Evolutionary conservation across 2,113 vertebrate species (phyloP), one percentile per base, ranked within the genome.

Genomic region (Puma concolor): DNA sequence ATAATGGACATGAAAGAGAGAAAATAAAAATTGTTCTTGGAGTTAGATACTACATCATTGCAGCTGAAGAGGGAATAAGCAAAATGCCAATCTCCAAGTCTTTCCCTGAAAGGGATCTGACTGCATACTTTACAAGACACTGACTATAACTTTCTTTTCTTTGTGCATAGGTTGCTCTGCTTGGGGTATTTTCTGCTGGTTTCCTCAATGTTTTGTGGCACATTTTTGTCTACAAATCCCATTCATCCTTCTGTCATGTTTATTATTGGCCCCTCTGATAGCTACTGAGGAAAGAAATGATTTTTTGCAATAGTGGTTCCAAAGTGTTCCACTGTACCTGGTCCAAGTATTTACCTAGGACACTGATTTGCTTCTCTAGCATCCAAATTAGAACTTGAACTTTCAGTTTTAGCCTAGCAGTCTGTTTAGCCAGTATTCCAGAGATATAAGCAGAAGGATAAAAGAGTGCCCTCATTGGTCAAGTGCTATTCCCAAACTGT

Each of bases 11-110:
- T 13, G 48, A 87, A 92, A 80, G 27, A 36, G 48, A 93, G 89
- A 92, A 44, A n/a, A 52, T 25, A 14, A 29, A 29, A 81, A 36
- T 36, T 92, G 87, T 97, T 98, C 91, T 96, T 97, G 95, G 86
- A 94, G 88, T 48, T 97, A 44, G 71, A 36, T 94, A 94, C 92
- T 97, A 97, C 98, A 97, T 87, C 79, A 90, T 71, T 96, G 89
- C n/a, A 96, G 96, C 66, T 97, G 79, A 54, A 67, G 67, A 83
- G 33, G 6, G 19, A 88, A 14, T 4, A 83, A n/a, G 3, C 21
- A 41, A 44, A 66, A 54, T 54, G 15, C 7, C 11, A 27, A 1
- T 31, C 29, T 52, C n/a, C n/a, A 33, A 54, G 27, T 29, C 9
- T 54, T 72, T 12, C 77, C 27, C 44, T 74, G 19, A 52, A 64